Percentiles rank a stretch among this genome's conserved stretches.
phyloP scores from a whole-genome alignment of 2,888 invertebrate species.

The Pandemis corylana region DNA sequence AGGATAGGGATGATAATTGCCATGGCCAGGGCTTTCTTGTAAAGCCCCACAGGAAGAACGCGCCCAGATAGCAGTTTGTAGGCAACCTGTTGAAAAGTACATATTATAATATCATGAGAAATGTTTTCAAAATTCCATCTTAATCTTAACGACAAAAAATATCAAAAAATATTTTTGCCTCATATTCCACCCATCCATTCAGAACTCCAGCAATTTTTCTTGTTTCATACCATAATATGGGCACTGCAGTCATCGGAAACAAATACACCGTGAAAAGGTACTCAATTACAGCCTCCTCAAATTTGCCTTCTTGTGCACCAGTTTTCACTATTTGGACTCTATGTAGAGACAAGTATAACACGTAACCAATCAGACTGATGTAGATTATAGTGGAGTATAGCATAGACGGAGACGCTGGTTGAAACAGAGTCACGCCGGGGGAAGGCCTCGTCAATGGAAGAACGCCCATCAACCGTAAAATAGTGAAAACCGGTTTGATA shows the following conservation, averaged over 20 bases:
- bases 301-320: slow-evolving; percentile 84
- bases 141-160: not conserved
- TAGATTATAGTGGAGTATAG: slow-evolving; percentile 85
- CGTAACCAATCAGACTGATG: slow-evolving; percentile 79
- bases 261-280: slow-evolving; percentile 90
- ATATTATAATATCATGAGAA: not conserved
- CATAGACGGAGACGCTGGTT: slow-evolving; percentile 82
- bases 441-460: slow-evolving; percentile 84
- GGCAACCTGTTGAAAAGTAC: slow-evolving; percentile 70
- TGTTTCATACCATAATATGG: slow-evolving; percentile 88
- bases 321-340: slow-evolving; percentile 86
- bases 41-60: slow-evolving; percentile 82
- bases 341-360: slow-evolving; percentile 86
- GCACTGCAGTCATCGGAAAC: slow-evolving; percentile 86
- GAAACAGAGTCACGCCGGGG: slow-evolving; percentile 78
- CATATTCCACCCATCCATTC: slow-evolving; percentile 88
- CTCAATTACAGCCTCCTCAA: slow-evolving; percentile 90
- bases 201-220: slow-evolving; percentile 86
- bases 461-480: slow-evolving; percentile 84
- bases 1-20: slow-evolving; percentile 86
- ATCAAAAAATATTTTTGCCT: slow-evolving; percentile 69
- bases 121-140: not conserved
- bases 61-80: slow-evolving; percentile 86
- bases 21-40: slow-evolving; percentile 85
- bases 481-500: slow-evolving; percentile 74